Evolutionary conservation across 2,797 vertebrate species (phyloP).

Genomic region (Tragopan temminckii): DNA sequence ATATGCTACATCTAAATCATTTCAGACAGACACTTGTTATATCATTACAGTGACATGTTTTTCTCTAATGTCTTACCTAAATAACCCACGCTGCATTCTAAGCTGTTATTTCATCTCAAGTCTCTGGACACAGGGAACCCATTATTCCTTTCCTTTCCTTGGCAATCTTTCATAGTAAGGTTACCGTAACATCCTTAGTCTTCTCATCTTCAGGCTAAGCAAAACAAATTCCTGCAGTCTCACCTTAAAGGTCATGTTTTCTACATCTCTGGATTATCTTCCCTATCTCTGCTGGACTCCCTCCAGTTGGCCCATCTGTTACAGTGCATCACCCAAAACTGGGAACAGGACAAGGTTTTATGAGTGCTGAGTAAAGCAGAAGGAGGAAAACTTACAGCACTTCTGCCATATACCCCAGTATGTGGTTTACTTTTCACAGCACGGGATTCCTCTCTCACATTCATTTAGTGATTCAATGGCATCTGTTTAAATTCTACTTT

Average conservation of each 20-base stretch:
- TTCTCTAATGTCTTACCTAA: slow-evolving; percentile 35
- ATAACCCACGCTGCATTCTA: slow-evolving; percentile 5
- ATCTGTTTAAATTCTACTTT: slow-evolving; percentile 58
- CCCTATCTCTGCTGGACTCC: slow-evolving; percentile 22
- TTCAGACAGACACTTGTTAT: slow-evolving; percentile 38
- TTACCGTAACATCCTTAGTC: not conserved
- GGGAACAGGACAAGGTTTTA: slow-evolving; percentile 46
- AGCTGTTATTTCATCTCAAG: not conserved
- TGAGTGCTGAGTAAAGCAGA: slow-evolving; percentile 54
- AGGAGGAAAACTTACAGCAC: slow-evolving; percentile 25
- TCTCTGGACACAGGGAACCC: not conserved
- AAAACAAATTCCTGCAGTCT: slow-evolving; percentile 40
- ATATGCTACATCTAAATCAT: slow-evolving; percentile 17
- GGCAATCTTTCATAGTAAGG: not conserved
- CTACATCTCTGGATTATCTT: slow-evolving; percentile 39
- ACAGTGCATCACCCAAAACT: slow-evolving; percentile 11
- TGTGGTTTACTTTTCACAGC: slow-evolving; percentile 60
- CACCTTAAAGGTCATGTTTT: slow-evolving; percentile 56
- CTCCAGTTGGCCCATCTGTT: slow-evolving; percentile 62
- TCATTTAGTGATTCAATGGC: slow-evolving; percentile 17
- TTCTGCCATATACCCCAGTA: slow-evolving; percentile 27
- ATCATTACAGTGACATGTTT: slow-evolving; percentile 26
- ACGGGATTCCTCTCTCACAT: slow-evolving; percentile 6
- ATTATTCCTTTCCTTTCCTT: not conserved
- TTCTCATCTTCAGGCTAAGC: slow-evolving; percentile 4